Evolutionary conservation across 2,888 invertebrate genomes (phyloP).

Genomic region (Watsonalla cultraria): DNA sequence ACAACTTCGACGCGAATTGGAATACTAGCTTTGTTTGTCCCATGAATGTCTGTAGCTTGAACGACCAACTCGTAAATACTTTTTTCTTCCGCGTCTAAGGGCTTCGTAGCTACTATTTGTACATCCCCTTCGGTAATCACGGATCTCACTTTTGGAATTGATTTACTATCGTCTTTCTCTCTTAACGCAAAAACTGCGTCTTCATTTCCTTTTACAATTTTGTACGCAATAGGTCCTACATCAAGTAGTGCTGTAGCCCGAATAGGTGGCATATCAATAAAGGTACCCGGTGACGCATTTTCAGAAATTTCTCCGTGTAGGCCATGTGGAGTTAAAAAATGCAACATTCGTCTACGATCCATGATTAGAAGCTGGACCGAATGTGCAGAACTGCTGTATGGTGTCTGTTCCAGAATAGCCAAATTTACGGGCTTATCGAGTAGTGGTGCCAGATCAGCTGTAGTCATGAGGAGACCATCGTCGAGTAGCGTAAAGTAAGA

Average conservation of each 20-base stretch:
- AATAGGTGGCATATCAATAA: slow-evolving; percentile 84
- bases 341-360: slow-evolving; percentile 89
- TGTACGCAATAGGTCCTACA: slow-evolving; percentile 85
- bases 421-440: slow-evolving; percentile 90
- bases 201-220: slow-evolving; percentile 87
- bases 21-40: slow-evolving; percentile 89
- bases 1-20: slow-evolving; percentile 86
- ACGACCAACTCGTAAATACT: slow-evolving; percentile 85
- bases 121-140: slow-evolving; percentile 82
- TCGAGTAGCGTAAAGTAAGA: slow-evolving; percentile 92
- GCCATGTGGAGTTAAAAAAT: slow-evolving; percentile 82
- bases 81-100: slow-evolving; percentile 88
- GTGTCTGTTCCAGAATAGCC: slow-evolving; percentile 88
- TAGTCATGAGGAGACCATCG: slow-evolving; percentile 94
- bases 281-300: slow-evolving; percentile 85
- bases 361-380: slow-evolving; percentile 89
- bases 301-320: slow-evolving; percentile 86
- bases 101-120: slow-evolving; percentile 85
- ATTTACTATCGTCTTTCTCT: slow-evolving; percentile 70
- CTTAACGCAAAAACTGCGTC: slow-evolving; percentile 86
- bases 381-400: slow-evolving; percentile 88
- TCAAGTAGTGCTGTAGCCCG: slow-evolving; percentile 84
- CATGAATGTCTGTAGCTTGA: slow-evolving; percentile 88
- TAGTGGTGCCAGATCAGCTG: slow-evolving; percentile 89
- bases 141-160: slow-evolving; percentile 68